phyloP scores from a whole-genome alignment of 1,140 invertebrate genomes.

The Euura saliciscinereae region DNA sequence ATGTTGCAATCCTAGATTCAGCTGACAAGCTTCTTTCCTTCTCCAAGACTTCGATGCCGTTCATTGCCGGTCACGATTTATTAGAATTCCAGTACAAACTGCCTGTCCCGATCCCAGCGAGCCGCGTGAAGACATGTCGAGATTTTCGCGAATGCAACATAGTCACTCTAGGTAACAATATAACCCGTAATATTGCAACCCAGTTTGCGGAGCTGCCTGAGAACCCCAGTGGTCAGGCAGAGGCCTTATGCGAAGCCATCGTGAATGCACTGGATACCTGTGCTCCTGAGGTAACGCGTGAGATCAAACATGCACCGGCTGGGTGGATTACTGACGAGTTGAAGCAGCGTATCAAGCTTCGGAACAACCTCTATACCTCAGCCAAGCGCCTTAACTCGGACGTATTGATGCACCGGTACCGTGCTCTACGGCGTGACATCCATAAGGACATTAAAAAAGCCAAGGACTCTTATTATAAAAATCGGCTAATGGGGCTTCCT shows the following conservation, averaged over 20 bases:
- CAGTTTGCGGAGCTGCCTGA: neutral
- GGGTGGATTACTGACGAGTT: neutral
- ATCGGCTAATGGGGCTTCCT: neutral
- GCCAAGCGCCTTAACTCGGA: neutral
- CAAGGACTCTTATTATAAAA: neutral
- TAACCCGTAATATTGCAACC: neutral
- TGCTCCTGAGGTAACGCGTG: neutral
- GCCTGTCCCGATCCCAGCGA: neutral
- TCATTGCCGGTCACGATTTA: neutral
- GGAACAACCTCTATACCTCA: neutral
- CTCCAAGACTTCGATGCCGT: neutral
- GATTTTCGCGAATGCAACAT: neutral
- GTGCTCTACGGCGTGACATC: neutral
- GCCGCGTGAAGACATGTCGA: neutral
- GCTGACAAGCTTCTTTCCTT: neutral
- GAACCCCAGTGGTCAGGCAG: neutral
- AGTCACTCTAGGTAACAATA: neutral
- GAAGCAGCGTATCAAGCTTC: neutral
- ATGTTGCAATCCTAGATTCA: constrained; percentile 1
- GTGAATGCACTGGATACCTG: neutral
- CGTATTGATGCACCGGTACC: neutral
- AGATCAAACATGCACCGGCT: neutral
- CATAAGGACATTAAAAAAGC: neutral
- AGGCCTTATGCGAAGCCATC: neutral
- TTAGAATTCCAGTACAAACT: neutral